Evolutionary conservation across 1,140 invertebrate genomes (phyloP), one percentile per base, ranked within the genome.

Genomic region (Trichonephila clavipes): DNA sequence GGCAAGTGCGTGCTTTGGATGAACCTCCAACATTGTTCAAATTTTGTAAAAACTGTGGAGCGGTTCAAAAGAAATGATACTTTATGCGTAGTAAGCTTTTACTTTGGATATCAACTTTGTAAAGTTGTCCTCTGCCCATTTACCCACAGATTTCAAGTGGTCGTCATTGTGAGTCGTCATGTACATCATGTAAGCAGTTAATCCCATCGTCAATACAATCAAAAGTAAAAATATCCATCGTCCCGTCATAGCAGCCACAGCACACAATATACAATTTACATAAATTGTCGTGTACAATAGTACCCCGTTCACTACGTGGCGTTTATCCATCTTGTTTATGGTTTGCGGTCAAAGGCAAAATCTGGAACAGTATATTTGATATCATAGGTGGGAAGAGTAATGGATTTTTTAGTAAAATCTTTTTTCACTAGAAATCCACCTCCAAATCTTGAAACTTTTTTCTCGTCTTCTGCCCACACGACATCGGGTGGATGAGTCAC

Each of bases 211-310:
- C 61, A 88, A 40, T 21, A 88, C 8, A 21, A 88, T 88, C n/a
- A 88, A 18, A 5, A 88, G 8, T 2, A 88, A 44, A 88, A 88
- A 88, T 64, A 88, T 88, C 61, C 86, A 62, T 2, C 86, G 86
- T 19, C 86, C 86, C 0, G 86, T 88, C 12, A 88, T 7, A 0
- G 34, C 61, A 19, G 24, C 86, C 16, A 88, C 86, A 8, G 28
- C 61, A 21, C n/a, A 40, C 1, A 88, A 28, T 1, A 88, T 7
- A 14, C 59, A 28, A 64, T 88, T 88, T 8, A 88, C 64, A 28
- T 88, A 88, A n/a, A 72, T 14, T 8, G 88, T 51, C 2, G 88
- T 58, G 21, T 89, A 89, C 51, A 89, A 89, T 18, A 89, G 51
- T n/a, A 89, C 66, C 12, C 88, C 88, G 24, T 89, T 64, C 6